Evolutionary conservation across 2,113 vertebrate genomes (phyloP), one percentile per base, ranked within the genome.

Genomic region (Apteryx owenii): DNA sequence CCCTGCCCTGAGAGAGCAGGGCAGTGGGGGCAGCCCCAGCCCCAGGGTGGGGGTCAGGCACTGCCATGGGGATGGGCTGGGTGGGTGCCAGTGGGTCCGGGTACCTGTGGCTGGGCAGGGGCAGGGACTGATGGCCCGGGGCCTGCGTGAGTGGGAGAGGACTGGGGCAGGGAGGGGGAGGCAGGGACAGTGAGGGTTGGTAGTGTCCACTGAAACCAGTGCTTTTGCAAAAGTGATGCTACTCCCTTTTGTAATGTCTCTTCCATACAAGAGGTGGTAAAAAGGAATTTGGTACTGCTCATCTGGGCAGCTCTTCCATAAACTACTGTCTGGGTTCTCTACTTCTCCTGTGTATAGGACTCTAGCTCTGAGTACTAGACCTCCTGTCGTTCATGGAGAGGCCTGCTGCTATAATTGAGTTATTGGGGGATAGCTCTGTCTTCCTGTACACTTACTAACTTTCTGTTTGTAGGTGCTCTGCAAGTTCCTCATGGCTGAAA

Each of bases 11-110:
- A 51, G 0, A 12, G 40, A 26, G 6, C 36, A 25, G 36, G 36
- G 36, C 36, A 38, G 36, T 38, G 36, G 36, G 36, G 36, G 61
- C 44, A 46, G 33, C 20, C 10, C 65, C 40, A 28, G 38, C 17
- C 12, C 7, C 15, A 13, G 44, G 16, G 42, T 0, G 1, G 68
- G 36, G 28, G 8, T 8, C 0, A 0, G 10, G 31, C 5, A 18
- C 17, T 17, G 40, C 14, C 38, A 9, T 38, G n/a, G 42, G 42
- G 28, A 17, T 2, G 5, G 21, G 16, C 42, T 26, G 18, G 21
- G 38, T 10, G 38, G 44, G 44, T 16, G 15, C 44, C 44, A 44
- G 36, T 44, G 13, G 42, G 42, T 44, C 42, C 15, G 44, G 44
- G 44, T 46, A 21, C 26, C 28, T 4, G 1, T 51, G 89, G 42